phyloP scores from a whole-genome alignment of 2,888 invertebrate species.

The Scaptomyza caliginosa region DNA sequence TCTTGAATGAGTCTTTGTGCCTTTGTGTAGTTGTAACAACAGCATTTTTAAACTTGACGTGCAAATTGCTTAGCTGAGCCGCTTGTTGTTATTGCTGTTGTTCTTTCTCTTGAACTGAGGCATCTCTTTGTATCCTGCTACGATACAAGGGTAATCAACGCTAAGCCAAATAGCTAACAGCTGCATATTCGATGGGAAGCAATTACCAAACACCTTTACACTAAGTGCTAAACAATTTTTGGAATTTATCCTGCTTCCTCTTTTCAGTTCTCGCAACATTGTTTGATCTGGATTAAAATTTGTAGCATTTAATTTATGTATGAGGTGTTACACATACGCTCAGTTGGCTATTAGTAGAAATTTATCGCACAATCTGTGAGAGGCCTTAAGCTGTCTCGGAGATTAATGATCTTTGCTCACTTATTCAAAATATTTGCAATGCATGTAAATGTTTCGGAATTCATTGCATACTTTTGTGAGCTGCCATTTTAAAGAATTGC shows the following conservation, averaged over 20 bases:
- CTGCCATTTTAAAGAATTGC: not conserved
- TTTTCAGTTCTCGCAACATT: not conserved
- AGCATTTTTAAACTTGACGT: slow-evolving; percentile 52
- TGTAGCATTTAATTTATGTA: slow-evolving; percentile 15
- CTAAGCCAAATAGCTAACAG: slow-evolving; percentile 48
- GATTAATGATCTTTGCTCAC: slow-evolving; percentile 34
- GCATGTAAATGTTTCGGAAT: slow-evolving; percentile 25
- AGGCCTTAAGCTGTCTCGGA: slow-evolving; percentile 23
- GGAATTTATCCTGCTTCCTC: slow-evolving; percentile 4
- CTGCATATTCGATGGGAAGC: slow-evolving; percentile 36
- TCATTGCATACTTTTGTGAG: slow-evolving; percentile 45
- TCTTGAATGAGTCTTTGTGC: slow-evolving; percentile 48
- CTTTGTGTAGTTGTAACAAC: slow-evolving; percentile 49
- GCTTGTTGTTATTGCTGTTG: slow-evolving; percentile 12
- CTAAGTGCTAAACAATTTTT: slow-evolving; percentile 15
- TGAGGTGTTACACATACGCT: slow-evolving; percentile 18
- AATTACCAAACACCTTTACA: slow-evolving; percentile 34
- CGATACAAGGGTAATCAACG: slow-evolving; percentile 41
- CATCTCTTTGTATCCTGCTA: slow-evolving; percentile 31
- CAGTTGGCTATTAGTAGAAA: slow-evolving; percentile 18
- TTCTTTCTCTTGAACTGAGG: not conserved
- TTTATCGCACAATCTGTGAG: slow-evolving; percentile 16
- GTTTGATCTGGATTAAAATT: not conserved
- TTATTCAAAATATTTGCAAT: slow-evolving; percentile 10
- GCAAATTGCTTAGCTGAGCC: slow-evolving; percentile 48